Evolutionary conservation across 2,113 vertebrate genomes (phyloP), one percentile per base, ranked within the genome.

Genomic region (Hippocampus zosterae): DNA sequence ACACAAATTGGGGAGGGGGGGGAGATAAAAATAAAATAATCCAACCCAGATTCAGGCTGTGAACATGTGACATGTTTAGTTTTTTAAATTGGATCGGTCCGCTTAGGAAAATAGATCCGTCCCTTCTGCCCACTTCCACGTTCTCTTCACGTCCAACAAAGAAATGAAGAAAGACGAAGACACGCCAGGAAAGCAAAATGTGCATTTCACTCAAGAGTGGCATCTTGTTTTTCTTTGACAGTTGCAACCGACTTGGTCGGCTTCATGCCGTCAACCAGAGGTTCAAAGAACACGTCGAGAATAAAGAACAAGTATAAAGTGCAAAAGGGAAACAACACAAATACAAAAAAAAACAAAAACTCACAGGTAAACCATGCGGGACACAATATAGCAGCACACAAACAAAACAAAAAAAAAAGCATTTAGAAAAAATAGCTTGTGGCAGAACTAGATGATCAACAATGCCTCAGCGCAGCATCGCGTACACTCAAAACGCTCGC

Each of bases 51-150:
- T 3, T 27, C 27, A 57, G 60, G 48, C 60, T 52, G 65, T 78
- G 55, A 87, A 81, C 75, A 11, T 37, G 5, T 74, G 75, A 65
- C 73, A n/a, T 81, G 71, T 69, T 87, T 88, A 37, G 33, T 88
- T 82, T 70, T 69, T 87, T 88, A 84, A 84, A 81, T 88, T 78
- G 79, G 62, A 46, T 69, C 65, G 40, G 46, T 69, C 74, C 71
- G 71, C 16, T 79, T 82, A 84, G 81, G 81, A 88, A 87, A 88
- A 85, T 84, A 84, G 78, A 85, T 78, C 61, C 33, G 40, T 85
- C 72, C 85, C 82, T 81, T 79, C 72, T 81, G 80, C 42, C 59
- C 40, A 46, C 19, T 1, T 68, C 79, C 65, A 59, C n/a, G 65
- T 75, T 75, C 69, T 33, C 29, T 33, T 33, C 29, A 33, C 29